phyloP scores from a whole-genome alignment of 2,888 invertebrate genomes.

The Oscheius sp. region DNA sequence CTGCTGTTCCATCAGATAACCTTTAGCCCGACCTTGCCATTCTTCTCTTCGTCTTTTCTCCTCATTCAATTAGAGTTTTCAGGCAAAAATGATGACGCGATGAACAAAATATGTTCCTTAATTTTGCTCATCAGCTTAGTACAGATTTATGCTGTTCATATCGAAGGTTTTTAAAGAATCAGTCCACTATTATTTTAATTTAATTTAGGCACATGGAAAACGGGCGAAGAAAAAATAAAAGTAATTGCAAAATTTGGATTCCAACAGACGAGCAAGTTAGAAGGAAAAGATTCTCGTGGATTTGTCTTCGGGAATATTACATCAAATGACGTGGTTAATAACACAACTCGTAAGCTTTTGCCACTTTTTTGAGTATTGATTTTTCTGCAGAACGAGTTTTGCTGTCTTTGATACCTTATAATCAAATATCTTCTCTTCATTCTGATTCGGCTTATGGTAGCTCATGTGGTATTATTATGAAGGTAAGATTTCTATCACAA shows the following conservation, averaged over 20 bases:
- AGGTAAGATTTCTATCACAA: conserved; percentile 23
- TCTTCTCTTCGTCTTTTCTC: neutral
- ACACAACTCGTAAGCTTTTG: conserved; percentile 33
- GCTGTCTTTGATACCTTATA: conserved; percentile 49
- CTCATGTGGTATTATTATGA: conserved; percentile 49
- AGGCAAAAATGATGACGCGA: conserved; percentile 20
- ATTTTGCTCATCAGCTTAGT: neutral
- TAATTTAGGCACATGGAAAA: conserved; percentile 18
- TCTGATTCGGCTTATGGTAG: conserved; percentile 43
- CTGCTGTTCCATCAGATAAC: conserved; percentile 14
- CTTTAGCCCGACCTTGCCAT: conserved; percentile 9
- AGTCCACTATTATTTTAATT: neutral
- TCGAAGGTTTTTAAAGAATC: conserved; percentile 2
- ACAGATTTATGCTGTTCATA: neutral
- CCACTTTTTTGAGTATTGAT: conserved; percentile 11
- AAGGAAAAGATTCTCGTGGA: conserved; percentile 85
- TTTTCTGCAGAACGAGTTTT: conserved; percentile 38
- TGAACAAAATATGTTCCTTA: conserved; percentile 22
- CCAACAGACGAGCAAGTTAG: conserved; percentile 89
- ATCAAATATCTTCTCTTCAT: conserved; percentile 46
- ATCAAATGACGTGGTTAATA: conserved; percentile 31
- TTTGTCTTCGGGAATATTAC: conserved; percentile 96
- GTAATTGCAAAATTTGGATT: conserved; percentile 94
- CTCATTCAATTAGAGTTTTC: neutral
- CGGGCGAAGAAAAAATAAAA: conserved; percentile 14